A percentile compares a stretch with the other conserved stretches of the same genome.
Evolutionary conservation across 2,797 vertebrate species (phyloP).

Genomic region (Phalloptychus januarius): DNA sequence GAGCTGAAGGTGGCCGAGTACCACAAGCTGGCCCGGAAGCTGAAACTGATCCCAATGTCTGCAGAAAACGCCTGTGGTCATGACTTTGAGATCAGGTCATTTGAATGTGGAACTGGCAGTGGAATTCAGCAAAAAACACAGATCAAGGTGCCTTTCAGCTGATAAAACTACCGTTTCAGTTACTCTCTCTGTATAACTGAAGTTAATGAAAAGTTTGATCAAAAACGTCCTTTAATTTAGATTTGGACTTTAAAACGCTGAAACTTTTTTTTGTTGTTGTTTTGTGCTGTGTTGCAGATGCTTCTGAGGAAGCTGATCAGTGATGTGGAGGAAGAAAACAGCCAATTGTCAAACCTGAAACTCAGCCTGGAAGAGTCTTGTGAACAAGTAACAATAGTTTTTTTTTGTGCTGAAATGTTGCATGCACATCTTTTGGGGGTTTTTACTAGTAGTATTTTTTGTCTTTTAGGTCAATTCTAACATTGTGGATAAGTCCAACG

Average conservation of each 20-base stretch:
- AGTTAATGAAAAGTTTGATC: not conserved
- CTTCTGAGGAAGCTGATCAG: constrained; percentile 86
- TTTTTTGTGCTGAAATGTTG: not conserved
- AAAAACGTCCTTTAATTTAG: not conserved
- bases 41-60: constrained; percentile 90
- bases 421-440: not conserved
- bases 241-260: not conserved
- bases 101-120: constrained; percentile 79
- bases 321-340: constrained; percentile 89
- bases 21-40: constrained; percentile 91
- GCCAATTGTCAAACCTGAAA: constrained; percentile 81
- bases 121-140: constrained; percentile 85
- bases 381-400: constrained; percentile 85
- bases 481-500: constrained; percentile 78
- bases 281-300: constrained; percentile 70
- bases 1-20: constrained; percentile 89
- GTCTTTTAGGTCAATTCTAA: constrained; percentile 75
- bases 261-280: not conserved
- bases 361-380: constrained; percentile 86
- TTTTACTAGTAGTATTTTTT: not conserved
- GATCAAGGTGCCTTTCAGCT: constrained; percentile 82
- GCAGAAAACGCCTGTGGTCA: constrained; percentile 91
- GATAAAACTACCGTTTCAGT: not conserved
- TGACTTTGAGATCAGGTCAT: constrained; percentile 90
- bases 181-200: not conserved